Evolutionary conservation across 2,888 invertebrate genomes (phyloP), one percentile per base, ranked within the genome.

Genomic region (Meteorus cinctellus): DNA sequence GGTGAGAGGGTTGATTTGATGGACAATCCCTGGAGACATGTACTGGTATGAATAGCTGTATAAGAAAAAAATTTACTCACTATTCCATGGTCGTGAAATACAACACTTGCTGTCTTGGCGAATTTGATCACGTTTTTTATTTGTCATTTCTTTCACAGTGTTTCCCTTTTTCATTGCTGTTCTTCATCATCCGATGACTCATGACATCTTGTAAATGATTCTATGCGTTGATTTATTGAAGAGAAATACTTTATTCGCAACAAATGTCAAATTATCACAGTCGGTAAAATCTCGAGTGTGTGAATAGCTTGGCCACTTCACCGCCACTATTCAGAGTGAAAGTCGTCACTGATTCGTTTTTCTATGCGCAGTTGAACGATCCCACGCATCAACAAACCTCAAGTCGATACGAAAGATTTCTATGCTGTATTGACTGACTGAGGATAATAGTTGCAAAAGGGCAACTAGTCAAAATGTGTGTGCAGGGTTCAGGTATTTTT

Each of bases 1-100:
- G 34, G 31, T 59, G 60, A 70, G 70, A 19, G 60, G 60, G 60
- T 24, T 69, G 55, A 59, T 60, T 31, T 34, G 19, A 70, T 60
- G 41, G 70, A 41, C 41, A 60, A 60, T 60, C 36, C 5, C 36
- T 34, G 0, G 27, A 41, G 19, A 70, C 19, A 1, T 19, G n/a
- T 24, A 55, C 19, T 4, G 19, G 8, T 55, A 55, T 55, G n/a
- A 8, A 55, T 8, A 55, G 2, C 4, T 51, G n/a, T 5, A 19
- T 55, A 8, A 24, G 10, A 19, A 55, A 24, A 55, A 55, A 55
- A 6, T 55, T 19, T 55, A 1, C 8, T 19, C n/a, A 24, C 16
- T 48, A n/a, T 24, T 19, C 6, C 6, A 19, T 55, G 55, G 19
- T 24, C 2, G 10, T 55, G 8, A 24, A 24, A 55, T 55, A 55